phyloP scores from a whole-genome alignment of 2,888 invertebrate genomes.

The Beris morrisii region DNA sequence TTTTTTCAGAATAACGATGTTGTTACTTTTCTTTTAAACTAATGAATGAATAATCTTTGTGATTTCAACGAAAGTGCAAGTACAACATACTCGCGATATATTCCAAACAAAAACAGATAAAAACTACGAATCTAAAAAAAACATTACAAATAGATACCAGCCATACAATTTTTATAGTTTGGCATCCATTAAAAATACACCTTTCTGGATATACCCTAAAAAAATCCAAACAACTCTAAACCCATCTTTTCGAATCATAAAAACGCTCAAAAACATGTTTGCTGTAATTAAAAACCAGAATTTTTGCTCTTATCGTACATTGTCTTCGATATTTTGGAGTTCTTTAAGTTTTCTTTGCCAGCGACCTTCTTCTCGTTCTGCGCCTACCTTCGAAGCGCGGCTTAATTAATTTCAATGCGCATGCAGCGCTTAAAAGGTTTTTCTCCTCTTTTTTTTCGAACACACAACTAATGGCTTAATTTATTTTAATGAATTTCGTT shows the following conservation, averaged over 20 bases:
- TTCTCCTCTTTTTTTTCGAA: background rate
- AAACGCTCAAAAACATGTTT: slow-evolving; percentile 7
- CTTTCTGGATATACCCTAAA: slow-evolving; percentile 1
- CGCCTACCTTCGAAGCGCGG: background rate
- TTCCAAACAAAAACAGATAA: background rate
- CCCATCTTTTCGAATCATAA: slow-evolving; percentile 5
- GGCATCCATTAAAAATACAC: slow-evolving; percentile 22
- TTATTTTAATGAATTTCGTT: slow-evolving; percentile 33
- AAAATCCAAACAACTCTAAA: background rate
- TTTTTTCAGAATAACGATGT: no score
- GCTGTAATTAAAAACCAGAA: slow-evolving; percentile 21
- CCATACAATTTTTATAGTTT: slow-evolving; percentile 12
- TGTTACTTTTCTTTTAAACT: no score
- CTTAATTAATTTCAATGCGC: slow-evolving; percentile 33
- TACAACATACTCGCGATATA: background rate
- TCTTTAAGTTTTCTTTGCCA: background rate
- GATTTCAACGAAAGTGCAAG: slow-evolving; percentile 7
- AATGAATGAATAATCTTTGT: no score
- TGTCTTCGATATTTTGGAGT: slow-evolving; percentile 1
- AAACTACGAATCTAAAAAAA: background rate
- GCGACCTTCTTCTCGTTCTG: background rate
- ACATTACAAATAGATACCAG: background rate
- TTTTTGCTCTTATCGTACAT: slow-evolving; percentile 16
- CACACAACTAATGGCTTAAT: slow-evolving; percentile 34
- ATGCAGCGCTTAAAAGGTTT: slow-evolving; percentile 29